Percentiles rank a stretch among this genome's conserved stretches.
These are phyloP conservation scores for Seriola aureovittata DNA, from an alignment of 2,113 vertebrate species.

Conservation along the genomic window DNA sequence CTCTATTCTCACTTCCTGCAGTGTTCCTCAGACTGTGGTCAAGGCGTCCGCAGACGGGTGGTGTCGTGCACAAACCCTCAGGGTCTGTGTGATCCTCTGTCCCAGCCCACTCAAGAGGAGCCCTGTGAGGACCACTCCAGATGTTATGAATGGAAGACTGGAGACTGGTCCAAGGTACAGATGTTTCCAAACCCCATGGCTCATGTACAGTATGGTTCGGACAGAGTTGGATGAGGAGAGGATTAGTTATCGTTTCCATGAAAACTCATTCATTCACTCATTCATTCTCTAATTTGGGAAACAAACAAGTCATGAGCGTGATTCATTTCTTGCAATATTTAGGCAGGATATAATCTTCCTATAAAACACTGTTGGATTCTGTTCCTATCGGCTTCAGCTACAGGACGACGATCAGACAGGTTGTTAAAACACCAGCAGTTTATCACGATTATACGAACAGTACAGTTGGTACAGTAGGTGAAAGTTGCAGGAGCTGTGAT, in stretches of 20 bases:
- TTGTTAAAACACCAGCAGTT: too few relatives aligned
- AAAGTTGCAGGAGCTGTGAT: too few relatives aligned
- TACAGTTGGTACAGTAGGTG: too few relatives aligned
- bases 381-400: too few relatives aligned
- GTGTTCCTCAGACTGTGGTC: conserved; percentile 94
- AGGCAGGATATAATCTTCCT: too few relatives aligned
- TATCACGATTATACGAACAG: too few relatives aligned
- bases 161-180: conserved; percentile 96
- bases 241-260: not conserved
- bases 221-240: not conserved
- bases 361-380: too few relatives aligned
- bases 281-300: not conserved
- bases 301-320: not conserved
- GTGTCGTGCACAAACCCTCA: conserved; percentile 92
- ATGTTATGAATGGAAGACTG: conserved; percentile 96
- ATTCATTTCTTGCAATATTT: too few relatives aligned
- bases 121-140: conserved; percentile 91
- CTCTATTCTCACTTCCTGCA: conserved; percentile 58
- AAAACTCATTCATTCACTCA: not conserved
- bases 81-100: conserved; percentile 90
- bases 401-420: too few relatives aligned
- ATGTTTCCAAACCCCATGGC: not conserved
- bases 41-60: conserved; percentile 87
- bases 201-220: not conserved
- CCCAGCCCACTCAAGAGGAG: conserved; percentile 87